Evolutionary conservation across 2,113 vertebrate genomes (phyloP), one percentile per base, ranked within the genome.

Genomic region (Calidris pygmaea): DNA sequence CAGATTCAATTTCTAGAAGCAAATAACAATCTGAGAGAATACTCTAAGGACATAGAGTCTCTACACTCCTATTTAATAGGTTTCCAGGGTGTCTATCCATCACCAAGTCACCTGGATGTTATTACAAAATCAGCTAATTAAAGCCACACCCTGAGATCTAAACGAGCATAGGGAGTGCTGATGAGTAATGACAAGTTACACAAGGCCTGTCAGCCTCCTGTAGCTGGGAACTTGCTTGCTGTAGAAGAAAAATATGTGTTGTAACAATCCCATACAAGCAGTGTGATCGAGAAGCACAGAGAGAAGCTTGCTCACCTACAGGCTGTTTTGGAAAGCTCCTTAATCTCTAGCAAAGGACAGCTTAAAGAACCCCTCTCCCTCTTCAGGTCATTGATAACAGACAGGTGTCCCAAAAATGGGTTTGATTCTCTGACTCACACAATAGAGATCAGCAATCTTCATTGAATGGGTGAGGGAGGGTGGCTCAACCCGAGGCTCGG

Each of bases 61-160:
- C 85, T 60, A 66, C 43, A 29, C 56, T 82, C 35, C 58, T 82
- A 19, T 56, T 85, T 76, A 85, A 85, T 74, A 23, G 53, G 89
- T 93, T 95, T 93, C 94, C 63, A 89, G 35, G 70, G 84, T 96
- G 96, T 41, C 74, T 8, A 76, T 90, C 85, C 90, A 82, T 83
- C 84, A 79, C 55, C 55, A 94, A 73, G 45, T 72, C 78, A 94
- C 77, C 71, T 32, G 37, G 73, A 70, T 87, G 62, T 82, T 93
- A 55, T 95, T 96, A 96, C 89, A 79, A 85, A 95, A 96, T 91
- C 73, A 91, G 87, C 77, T 95, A 94, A 95, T 96, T 96, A 95
- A 93, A 72, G 37, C 84, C 94, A 87, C 96, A 94, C 96, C 96
- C 67, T 80, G 77, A 79, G 91, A 95, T 71, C 86, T 87, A 95